These are phyloP conservation scores for Dufourea novaeangliae DNA, from an alignment of 1,140 invertebrate species.

Conservation along the genomic window DNA sequence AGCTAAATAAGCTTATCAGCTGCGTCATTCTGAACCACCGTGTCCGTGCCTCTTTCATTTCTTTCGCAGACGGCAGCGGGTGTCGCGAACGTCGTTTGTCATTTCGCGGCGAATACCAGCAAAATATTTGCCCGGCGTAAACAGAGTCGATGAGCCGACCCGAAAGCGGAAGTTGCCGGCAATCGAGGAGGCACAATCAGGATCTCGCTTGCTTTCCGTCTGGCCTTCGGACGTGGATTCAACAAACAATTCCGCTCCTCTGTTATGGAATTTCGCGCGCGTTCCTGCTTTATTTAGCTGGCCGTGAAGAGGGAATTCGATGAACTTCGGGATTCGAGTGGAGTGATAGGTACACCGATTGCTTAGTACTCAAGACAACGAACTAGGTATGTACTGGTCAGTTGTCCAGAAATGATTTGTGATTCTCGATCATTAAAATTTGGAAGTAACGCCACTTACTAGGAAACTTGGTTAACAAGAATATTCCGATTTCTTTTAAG, in stretches of 20 bases:
- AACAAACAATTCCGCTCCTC: neutral
- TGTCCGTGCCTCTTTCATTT: neutral
- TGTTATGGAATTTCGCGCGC: neutral
- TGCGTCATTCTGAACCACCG: too few species aligned
- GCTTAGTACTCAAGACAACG: neutral
- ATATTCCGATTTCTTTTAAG: too few species aligned
- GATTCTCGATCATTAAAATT: too few species aligned
- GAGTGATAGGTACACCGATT: too few species aligned
- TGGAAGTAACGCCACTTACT: too few species aligned
- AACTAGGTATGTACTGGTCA: neutral
- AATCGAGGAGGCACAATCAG: neutral
- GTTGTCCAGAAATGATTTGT: too few species aligned
- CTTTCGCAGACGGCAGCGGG: too few species aligned
- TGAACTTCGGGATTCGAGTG: neutral
- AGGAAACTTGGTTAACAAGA: too few species aligned
- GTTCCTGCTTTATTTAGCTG: neutral
- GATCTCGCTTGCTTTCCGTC: neutral
- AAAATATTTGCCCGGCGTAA: constrained; percentile 6
- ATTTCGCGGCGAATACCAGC: neutral
- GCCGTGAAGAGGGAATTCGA: neutral
- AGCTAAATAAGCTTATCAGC: too few species aligned
- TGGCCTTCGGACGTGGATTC: neutral
- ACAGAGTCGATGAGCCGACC: neutral
- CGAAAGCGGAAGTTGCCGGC: constrained; percentile 9
- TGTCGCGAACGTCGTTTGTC: neutral